Evolutionary conservation across 2,888 invertebrate species (phyloP).

Genomic region (Hipparchia semele): DNA sequence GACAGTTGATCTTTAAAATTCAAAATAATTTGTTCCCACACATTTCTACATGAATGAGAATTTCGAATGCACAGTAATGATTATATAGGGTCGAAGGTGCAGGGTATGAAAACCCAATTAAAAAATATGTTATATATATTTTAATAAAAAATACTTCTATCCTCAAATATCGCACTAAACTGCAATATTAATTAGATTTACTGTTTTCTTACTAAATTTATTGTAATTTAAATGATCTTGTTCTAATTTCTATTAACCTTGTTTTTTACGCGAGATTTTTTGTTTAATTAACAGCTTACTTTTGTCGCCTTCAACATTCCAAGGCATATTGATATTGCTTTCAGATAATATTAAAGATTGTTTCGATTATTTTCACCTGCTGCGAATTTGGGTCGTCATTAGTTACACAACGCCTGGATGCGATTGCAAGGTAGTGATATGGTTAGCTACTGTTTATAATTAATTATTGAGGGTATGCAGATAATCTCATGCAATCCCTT

Average conservation of each 20-base stretch:
- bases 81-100: too few species aligned
- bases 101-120: too few species aligned
- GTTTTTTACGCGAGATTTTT: conserved; percentile 54
- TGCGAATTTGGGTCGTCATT: conserved; percentile 41
- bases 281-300: conserved; percentile 42
- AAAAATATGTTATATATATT: background rate
- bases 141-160: conserved; percentile 38
- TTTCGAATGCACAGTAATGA: background rate
- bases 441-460: conserved; percentile 8
- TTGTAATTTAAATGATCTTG: conserved; percentile 54
- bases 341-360: conserved; percentile 31
- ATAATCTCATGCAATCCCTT: background rate
- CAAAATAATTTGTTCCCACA: too few species aligned
- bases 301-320: conserved; percentile 21
- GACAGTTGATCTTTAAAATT: too few species aligned
- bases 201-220: conserved; percentile 57
- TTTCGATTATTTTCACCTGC: conserved; percentile 34
- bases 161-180: conserved; percentile 48
- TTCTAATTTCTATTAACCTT: conserved; percentile 55
- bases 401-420: conserved; percentile 6
- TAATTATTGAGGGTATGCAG: background rate
- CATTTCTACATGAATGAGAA: too few species aligned
- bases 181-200: conserved; percentile 50
- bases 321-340: conserved; percentile 26
- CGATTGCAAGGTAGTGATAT: background rate